These are phyloP conservation scores for Misgurnus anguillicaudatus DNA, from an alignment of 2,113 vertebrate species.

Conservation along the genomic window DNA sequence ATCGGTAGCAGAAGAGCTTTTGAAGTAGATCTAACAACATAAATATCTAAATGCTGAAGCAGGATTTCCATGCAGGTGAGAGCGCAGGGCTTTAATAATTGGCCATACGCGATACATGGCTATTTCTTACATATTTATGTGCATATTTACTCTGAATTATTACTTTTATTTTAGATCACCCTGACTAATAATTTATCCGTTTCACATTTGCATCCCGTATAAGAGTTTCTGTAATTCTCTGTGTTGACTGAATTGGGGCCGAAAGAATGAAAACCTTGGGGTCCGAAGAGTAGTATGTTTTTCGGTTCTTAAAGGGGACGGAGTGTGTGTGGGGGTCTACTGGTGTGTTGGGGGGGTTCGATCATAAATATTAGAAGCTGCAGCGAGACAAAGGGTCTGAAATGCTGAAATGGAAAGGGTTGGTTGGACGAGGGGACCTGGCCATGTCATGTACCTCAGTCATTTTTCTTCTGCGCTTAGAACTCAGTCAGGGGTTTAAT, in stretches of 20 bases:
- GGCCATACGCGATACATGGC: constrained; percentile 26
- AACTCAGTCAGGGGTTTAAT: constrained; percentile 99
- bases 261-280: constrained; percentile 52
- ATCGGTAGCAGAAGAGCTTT: constrained; percentile 46
- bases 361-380: constrained; percentile 86
- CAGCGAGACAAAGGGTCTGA: constrained; percentile 87
- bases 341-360: constrained; percentile 72
- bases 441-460: constrained; percentile 91
- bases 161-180: constrained; percentile 54
- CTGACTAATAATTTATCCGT: constrained; percentile 52
- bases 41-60: constrained; percentile 51
- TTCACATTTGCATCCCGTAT: constrained; percentile 36
- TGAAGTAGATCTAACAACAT: constrained; percentile 56
- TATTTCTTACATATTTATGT: constrained; percentile 53
- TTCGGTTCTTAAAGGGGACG: constrained; percentile 33
- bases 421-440: constrained; percentile 86
- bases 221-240: constrained; percentile 61
- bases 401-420: constrained; percentile 85
- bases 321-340: constrained; percentile 62
- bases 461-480: constrained; percentile 94
- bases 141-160: constrained; percentile 58
- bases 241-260: constrained; percentile 52
- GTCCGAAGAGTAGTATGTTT: constrained; percentile 48
- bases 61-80: constrained; percentile 42
- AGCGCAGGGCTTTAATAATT: constrained; percentile 53